Base-by-base conservation (phyloP, 2,888 invertebrate genomes). In the Anthrax anthrax region DNA sequence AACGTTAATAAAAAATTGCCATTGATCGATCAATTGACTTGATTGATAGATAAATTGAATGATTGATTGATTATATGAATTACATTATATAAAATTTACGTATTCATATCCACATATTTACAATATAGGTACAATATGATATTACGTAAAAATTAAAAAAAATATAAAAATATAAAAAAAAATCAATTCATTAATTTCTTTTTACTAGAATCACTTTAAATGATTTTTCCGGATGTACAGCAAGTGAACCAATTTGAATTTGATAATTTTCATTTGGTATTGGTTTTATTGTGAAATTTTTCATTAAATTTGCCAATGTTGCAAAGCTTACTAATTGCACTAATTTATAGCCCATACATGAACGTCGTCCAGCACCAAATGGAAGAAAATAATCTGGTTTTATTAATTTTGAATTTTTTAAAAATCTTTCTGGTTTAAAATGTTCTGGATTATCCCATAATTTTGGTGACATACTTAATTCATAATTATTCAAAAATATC, bases 261-360 rank as follows among this genome's bases (percentile, higher is more conserved):
- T 67, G 65, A 57, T 76, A 76, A 44, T 57, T 56, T 50, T 70
- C 69, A 5, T 61, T 65, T 17, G 65, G 59, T 3, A 67, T 61
- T 5, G 76, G 71, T 16, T 63, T 46, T 37, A 80, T 64, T 39
- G 67, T 69, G 56, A 70, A 78, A 50, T 72, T 69, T 58, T 76
- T 75, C 47, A 78, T 57, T 17, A 78, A 54, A 17, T 71, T 71
- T 4, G 73, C 72, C 13, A 78, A 51, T 4, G 72, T 67, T 3
- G 74, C 66, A 55, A 77, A 76, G 44, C 74, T 71, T 10, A 78
- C 58, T 43, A 75, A 69, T 52, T 78, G 76, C 1, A 80, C 78
- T 65, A 81, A 69, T 58, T 77, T 78, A 63, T 78, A 78, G 1
- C 81, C 81, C 74, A 81, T 75, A 60, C 81, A 81, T 32, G 78